Base-by-base conservation (phyloP, 92 coral and sea anemone species). In the Meandrina meandrites region DNA sequence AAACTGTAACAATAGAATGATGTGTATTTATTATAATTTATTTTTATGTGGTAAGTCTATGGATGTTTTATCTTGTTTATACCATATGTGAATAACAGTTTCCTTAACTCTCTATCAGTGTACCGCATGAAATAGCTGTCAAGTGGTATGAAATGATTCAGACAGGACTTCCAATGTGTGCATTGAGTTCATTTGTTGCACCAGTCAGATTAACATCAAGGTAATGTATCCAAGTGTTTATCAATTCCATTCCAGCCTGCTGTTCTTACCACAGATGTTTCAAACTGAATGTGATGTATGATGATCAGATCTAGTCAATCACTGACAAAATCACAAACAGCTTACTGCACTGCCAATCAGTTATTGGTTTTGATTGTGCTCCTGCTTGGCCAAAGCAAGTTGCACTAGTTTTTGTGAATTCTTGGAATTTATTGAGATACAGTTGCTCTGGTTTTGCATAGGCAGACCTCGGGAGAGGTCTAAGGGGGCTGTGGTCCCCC, bases 61-160 rank as follows among this genome's bases (percentile, higher is more conserved):
- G 53, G 53, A 48, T 48, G 14, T 12, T 12, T 48, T 9, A 8
- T 48, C 53, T 4, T 2, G 45, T 6, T 40, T 2, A 6, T 40
- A 9, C 6, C 53, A 5, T 27, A 5, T 28, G 35, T 27, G 71
- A 66, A 66, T 28, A 12, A 64, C 22, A 13, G 71, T 28, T 28
- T 66, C 35, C 32, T 28, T 66, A 12, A 27, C 71, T 66, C 35
- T 12, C 1, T 30, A 66, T 27, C 86, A 97, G 99, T 90, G 94
- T 97, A 77, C 82, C 94, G 32, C 96, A 95, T 60, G 99, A 97
- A 67, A 90, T 95, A 77, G 95, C 99, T n/a, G 97, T 97, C 47
- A 97, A 97, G 81, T 97, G 99, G 99, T 97, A 95, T 88, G 99
- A 97, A 88, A 89, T 97, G 97, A 89, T 95, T 28, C 98, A 97